Base-by-base conservation (phyloP, 2,797 vertebrate genomes). In the Euthynnus affinis region DNA sequence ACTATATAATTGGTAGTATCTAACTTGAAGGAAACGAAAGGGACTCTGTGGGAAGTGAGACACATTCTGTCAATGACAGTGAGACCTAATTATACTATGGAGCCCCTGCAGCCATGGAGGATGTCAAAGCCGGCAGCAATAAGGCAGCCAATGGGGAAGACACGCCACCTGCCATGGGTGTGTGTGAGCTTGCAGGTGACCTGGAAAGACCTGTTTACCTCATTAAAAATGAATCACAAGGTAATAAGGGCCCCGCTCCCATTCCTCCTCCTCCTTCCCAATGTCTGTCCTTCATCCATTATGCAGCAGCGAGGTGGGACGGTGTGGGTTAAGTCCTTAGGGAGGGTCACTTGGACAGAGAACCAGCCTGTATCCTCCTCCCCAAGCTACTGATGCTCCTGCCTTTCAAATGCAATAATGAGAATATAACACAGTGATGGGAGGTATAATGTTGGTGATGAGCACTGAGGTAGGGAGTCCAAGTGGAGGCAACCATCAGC, bases 161-260 rank as follows among this genome's bases (percentile, higher is more conserved):
- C 87, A 88, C 88, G 76, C 87, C 88, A 88, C 85, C 74, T 52
- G 15, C 71, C 53, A 75, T 42, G 78, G 52, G 61, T 76, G 75
- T 83, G 87, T 79, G 83, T 78, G 83, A 78, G 88, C 65, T 53
- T 62, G 44, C 81, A 90, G 89, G 84, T 95, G 95, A 95, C 95
- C 95, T 87, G 89, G 79, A 90, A 92, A 93, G 93, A 94, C 94
- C 93, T 93, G 93, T 94, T 94, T 94, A 93, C 90, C 88, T 94
- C 93, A 95, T 95, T 95, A 95, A 95, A 96, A 95, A 95, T 96
- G 65, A 93, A 95, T 94, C 90, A 91, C 76, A 92, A 95, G 92
- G 92, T 94, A 94, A 95, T 94, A 94, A 92, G 93, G 91, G 79
- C 82, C 77, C 80, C 17, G 4, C 82, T 79, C 74, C 80, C 67